phyloP scores from a whole-genome alignment of 1,140 invertebrate species.

The Venustaconcha ellipsiformis region DNA sequence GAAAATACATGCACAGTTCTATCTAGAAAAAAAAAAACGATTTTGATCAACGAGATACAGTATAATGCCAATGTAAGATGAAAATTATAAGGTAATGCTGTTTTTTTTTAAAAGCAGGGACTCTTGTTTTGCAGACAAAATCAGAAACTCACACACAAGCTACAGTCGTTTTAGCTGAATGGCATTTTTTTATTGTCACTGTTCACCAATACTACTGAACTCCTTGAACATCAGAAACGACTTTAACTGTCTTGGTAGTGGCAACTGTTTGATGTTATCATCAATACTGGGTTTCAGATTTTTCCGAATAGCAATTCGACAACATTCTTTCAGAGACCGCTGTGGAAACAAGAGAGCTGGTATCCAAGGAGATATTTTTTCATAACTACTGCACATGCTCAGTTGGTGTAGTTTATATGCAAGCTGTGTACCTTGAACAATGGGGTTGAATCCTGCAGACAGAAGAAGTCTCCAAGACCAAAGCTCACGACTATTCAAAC shows the following conservation, averaged over 20 bases:
- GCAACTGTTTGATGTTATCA: slow-evolving; percentile 44
- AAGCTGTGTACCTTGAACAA: slow-evolving; percentile 37
- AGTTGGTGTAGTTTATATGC: slow-evolving; percentile 53
- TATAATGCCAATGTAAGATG: too few relatives aligned
- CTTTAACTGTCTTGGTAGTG: slow-evolving; percentile 31
- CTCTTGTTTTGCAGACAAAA: too few relatives aligned
- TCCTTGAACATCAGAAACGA: too few relatives aligned
- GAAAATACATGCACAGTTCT: too few relatives aligned
- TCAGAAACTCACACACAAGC: too few relatives aligned
- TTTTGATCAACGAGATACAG: too few relatives aligned
- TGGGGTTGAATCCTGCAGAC: slow-evolving; percentile 54
- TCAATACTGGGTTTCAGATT: slow-evolving; percentile 42
- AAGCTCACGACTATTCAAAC: slow-evolving; percentile 53
- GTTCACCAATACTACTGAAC: too few relatives aligned
- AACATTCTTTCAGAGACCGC: slow-evolving; percentile 50
- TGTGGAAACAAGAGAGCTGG: slow-evolving; percentile 49
- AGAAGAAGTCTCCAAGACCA: slow-evolving; percentile 56
- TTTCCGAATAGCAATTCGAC: slow-evolving; percentile 50
- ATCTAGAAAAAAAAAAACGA: too few relatives aligned
- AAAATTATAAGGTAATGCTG: too few relatives aligned
- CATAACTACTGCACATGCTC: slow-evolving; percentile 58
- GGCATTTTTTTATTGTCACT: too few relatives aligned
- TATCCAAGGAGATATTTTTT: slow-evolving; percentile 56
- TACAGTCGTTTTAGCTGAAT: too few relatives aligned
- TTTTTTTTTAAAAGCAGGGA: too few relatives aligned